Base-by-base conservation (phyloP, 1,140 invertebrate genomes). In the Drosophila nannoptera region DNA sequence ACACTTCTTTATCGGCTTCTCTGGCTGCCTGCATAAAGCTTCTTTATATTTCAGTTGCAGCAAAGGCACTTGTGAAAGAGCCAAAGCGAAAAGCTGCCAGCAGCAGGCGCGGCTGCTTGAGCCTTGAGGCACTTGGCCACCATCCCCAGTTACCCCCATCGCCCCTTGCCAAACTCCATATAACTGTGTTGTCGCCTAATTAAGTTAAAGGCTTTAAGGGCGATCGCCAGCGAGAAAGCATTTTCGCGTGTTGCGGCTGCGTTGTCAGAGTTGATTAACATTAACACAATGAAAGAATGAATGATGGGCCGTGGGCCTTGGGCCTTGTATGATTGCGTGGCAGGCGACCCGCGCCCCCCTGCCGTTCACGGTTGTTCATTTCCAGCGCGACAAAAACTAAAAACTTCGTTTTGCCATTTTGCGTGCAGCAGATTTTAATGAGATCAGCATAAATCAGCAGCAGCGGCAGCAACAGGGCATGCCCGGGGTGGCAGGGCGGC, bases 361-460 rank as follows among this genome's bases (percentile, higher is more conserved):
- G 1, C 9, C 46, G n/a, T 14, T 8, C 40, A 7, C 33, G 2
- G 9, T 49, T 45, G 29, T 14, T 33, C 56, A 50, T 60, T 63
- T 56, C 31, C 53, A 38, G 14, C 29, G 58, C 42, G 33, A 46
- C 33, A 8, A 59, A 83, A 80, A 84, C 81, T 86, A 84, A 80
- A 58, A 84, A 84, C 77, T 84, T 84, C 80, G 60, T 81, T 82
- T 81, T 86, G 80, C 69, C 60, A 84, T 70, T 86, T 84, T 81
- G 73, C 73, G 86, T 77, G 77, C 64, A 86, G 73, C 67, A 77
- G 62, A 86, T 77, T 86, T 86, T 86, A 88, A 88, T 87, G 74
- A 77, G 86, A 88, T 88, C 78, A 87, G 78, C 87, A 88, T 88
- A 88, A 88, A 88, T 88, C 87, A 88, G 86, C 68, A 82, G 82